Evolutionary conservation across 2,888 invertebrate genomes (phyloP).

Genomic region (Cheilosia scutellata): DNA sequence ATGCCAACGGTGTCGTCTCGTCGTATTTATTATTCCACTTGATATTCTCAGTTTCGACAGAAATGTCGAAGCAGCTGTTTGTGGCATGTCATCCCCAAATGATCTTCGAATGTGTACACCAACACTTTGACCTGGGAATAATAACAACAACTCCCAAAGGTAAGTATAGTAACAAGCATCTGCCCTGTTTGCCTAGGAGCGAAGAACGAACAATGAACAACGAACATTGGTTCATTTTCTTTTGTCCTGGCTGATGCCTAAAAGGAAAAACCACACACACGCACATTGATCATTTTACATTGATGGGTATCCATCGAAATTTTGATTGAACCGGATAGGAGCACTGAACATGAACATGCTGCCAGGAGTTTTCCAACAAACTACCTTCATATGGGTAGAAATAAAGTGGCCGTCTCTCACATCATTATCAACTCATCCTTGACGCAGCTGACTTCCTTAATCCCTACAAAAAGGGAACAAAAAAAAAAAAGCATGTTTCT

Average conservation of each 20-base stretch:
- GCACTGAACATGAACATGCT: not conserved
- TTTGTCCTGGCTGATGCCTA: not conserved
- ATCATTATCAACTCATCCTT: conserved; percentile 15
- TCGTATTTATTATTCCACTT: conserved; percentile 48
- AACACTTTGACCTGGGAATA: conserved; percentile 12
- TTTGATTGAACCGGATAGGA: conserved; percentile 41
- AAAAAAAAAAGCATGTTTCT: not conserved
- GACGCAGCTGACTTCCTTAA: conserved; percentile 20
- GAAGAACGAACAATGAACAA: not conserved
- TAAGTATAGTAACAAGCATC: conserved; percentile 28
- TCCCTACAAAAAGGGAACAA: not conserved
- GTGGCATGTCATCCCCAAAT: conserved; percentile 45
- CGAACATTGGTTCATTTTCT: conserved; percentile 1
- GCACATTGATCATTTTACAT: not conserved
- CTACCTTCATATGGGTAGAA: not conserved
- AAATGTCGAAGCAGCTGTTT: conserved; percentile 45
- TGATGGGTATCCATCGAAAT: conserved; percentile 38
- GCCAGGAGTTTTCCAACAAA: not conserved
- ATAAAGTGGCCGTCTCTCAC: conserved; percentile 1
- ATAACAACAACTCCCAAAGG: conserved; percentile 15
- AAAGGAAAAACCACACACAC: conserved; percentile 32
- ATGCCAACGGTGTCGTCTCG: not conserved
- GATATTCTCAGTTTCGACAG: conserved; percentile 38
- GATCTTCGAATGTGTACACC: conserved; percentile 26
- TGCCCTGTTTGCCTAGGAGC: conserved; percentile 44